Conservation (phyloP, 2,797 vertebrate species). For the Enteromius argenteus region DNA sequence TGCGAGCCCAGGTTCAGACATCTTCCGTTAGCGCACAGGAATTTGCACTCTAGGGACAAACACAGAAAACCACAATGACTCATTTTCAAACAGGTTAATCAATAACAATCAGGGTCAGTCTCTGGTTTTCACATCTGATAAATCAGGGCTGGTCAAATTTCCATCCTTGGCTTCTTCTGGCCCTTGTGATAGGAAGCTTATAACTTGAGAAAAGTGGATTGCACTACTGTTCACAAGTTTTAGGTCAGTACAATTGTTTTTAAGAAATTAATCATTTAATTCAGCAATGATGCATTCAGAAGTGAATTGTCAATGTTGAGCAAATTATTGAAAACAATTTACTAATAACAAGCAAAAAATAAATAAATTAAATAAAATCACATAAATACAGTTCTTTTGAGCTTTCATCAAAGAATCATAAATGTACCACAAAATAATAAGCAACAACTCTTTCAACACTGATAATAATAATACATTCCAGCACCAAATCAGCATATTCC, state of each 20-base stretch:
- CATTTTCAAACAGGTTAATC: constrained; percentile 3
- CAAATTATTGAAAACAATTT: too few species aligned
- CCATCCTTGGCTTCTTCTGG: background rate
- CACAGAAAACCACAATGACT: background rate
- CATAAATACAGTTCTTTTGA: background rate
- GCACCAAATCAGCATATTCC: background rate
- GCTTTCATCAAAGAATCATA: background rate
- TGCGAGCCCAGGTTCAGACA: constrained; percentile 93
- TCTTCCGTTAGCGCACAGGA: constrained; percentile 96
- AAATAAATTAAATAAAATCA: background rate
- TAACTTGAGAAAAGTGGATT: background rate
- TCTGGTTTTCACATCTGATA: constrained; percentile 19
- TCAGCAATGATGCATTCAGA: background rate
- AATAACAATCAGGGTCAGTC: constrained; percentile 7
- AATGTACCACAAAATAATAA: background rate
- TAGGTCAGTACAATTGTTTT: background rate
- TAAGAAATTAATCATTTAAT: background rate
- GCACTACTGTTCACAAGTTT: background rate
- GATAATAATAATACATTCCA: background rate
- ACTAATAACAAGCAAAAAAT: background rate
- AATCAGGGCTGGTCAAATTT: background rate
- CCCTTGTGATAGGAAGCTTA: background rate
- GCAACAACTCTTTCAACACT: background rate
- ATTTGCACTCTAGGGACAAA: constrained; percentile 91
- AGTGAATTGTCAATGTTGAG: background rate